phyloP scores from a whole-genome alignment of 1,140 invertebrate species.

The Linepithema humile region DNA sequence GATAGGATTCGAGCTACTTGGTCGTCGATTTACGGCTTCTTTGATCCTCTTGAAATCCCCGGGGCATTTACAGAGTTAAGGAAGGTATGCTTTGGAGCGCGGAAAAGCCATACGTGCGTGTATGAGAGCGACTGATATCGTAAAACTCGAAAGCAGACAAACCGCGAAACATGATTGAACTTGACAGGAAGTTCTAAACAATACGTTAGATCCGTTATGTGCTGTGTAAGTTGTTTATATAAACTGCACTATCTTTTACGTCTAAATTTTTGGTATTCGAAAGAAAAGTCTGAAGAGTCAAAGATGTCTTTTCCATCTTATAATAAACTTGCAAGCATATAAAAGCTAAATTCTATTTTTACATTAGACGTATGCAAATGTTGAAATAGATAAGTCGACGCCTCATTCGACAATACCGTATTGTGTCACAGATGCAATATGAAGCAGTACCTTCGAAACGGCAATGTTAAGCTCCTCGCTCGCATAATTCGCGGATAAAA shows the following conservation, averaged over 20 bases:
- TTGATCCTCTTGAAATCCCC: slow-evolving; percentile 46
- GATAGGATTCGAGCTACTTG: slow-evolving; percentile 33
- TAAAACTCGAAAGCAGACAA: slow-evolving; percentile 15
- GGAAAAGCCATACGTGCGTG: slow-evolving; percentile 19
- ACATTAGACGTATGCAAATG: not conserved
- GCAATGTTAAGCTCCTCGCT: not conserved
- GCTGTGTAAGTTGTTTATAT: not conserved
- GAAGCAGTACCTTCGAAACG: not conserved
- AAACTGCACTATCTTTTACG: not conserved
- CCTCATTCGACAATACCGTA: not conserved
- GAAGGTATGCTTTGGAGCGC: not conserved
- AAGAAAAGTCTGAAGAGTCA: not conserved
- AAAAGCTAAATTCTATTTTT: not conserved
- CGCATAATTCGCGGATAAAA: slow-evolving; percentile 3
- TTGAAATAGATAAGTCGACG: not conserved
- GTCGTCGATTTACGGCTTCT: slow-evolving; percentile 38
- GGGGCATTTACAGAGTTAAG: slow-evolving; percentile 42
- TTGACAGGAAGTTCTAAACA: not conserved
- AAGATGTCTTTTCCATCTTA: not conserved
- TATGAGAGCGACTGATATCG: not conserved
- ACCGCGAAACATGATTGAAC: not conserved
- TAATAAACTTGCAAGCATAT: not conserved
- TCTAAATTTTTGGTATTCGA: not conserved
- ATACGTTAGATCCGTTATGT: not conserved
- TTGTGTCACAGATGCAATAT: not conserved